Conservation (phyloP, 2,113 vertebrate genomes). For the Dasypus novemcinctus region DNA sequence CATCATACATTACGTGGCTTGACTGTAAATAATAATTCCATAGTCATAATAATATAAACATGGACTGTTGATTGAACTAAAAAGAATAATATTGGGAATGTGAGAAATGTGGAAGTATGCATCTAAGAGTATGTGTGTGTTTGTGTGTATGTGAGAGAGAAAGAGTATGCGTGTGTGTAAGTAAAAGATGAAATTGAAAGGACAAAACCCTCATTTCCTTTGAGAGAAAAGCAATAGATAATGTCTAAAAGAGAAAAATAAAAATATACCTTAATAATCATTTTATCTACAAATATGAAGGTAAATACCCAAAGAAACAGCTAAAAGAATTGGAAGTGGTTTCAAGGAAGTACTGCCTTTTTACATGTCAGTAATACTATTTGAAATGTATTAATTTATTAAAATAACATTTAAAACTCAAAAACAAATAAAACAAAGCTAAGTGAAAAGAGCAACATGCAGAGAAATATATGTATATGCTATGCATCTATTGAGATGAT, state of each 20-base stretch:
- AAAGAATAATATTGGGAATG: background rate
- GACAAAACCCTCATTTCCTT: background rate
- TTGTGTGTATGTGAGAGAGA: background rate
- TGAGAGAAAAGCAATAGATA: background rate
- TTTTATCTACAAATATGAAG: background rate
- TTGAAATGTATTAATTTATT: background rate
- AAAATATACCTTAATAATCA: background rate
- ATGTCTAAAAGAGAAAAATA: background rate
- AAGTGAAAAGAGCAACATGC: background rate
- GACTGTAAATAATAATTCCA: background rate
- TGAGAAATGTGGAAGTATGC: background rate
- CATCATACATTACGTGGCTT: background rate
- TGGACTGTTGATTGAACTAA: background rate
- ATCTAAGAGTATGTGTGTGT: background rate
- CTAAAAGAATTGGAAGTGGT: background rate
- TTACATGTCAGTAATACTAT: background rate
- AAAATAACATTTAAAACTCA: background rate
- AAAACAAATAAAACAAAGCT: background rate
- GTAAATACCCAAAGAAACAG: background rate
- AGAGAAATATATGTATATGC: background rate
- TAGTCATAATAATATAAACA: background rate
- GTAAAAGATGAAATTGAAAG: background rate
- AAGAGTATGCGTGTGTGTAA: background rate
- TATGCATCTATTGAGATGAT: background rate
- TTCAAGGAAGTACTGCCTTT: background rate